Percentiles rank a stretch among this genome's conserved stretches.
These are phyloP conservation scores for Sinopyrophorus schimmeli DNA, from an alignment of 2,888 invertebrate species.

Conservation along the genomic window DNA sequence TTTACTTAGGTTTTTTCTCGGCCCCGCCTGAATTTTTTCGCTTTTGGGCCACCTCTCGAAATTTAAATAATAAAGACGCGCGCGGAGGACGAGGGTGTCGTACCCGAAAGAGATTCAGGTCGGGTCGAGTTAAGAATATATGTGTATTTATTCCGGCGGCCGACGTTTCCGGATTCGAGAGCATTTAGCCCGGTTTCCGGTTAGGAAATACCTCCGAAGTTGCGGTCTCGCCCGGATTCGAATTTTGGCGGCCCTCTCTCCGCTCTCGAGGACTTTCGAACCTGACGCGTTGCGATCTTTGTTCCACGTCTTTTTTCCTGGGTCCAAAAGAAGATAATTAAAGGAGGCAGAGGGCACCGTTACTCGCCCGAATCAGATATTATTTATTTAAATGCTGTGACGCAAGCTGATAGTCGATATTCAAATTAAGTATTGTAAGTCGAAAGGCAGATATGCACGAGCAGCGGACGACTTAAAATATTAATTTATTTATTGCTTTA, in stretches of 20 bases:
- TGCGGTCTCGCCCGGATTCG: slow-evolving; percentile 48
- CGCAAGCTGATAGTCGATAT: slow-evolving; percentile 48
- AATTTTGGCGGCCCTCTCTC: slow-evolving; percentile 34
- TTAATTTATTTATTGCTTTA: slow-evolving; percentile 55
- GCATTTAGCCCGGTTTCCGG: slow-evolving; percentile 53
- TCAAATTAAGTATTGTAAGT: slow-evolving; percentile 47
- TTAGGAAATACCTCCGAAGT: slow-evolving; percentile 50
- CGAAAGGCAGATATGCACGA: slow-evolving; percentile 34
- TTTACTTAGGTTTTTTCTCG: no score
- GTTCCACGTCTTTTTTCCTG: no score
- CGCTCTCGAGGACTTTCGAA: no score
- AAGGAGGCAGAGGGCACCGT: slow-evolving; percentile 9
- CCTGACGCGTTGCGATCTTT: no score
- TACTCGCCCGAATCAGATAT: slow-evolving; percentile 35
- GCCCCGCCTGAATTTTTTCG: no score
- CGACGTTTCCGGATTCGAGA: slow-evolving; percentile 51
- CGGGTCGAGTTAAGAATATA: slow-evolving; percentile 40
- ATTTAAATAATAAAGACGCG: background rate
- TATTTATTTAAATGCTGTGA: slow-evolving; percentile 43
- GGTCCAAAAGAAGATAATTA: background rate
- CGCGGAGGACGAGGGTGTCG: slow-evolving; percentile 2
- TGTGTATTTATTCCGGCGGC: slow-evolving; percentile 52
- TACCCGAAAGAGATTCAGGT: slow-evolving; percentile 27
- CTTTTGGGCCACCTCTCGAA: no score
- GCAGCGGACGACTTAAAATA: slow-evolving; percentile 45